phyloP scores from a whole-genome alignment of 2,888 invertebrate species.

The Papilio gigon region DNA sequence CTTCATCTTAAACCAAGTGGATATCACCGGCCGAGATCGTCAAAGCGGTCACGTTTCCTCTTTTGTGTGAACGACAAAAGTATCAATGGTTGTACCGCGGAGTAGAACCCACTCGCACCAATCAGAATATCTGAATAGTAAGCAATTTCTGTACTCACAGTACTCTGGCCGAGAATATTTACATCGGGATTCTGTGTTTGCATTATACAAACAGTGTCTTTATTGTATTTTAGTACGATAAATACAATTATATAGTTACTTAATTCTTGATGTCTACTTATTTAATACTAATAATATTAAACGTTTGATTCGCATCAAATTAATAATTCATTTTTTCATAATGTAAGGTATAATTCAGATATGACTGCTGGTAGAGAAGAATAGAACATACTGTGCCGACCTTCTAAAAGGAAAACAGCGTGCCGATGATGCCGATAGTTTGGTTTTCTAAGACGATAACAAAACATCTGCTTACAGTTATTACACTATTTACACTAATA shows the following conservation, averaged over 20 bases:
- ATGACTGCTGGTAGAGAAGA: no score
- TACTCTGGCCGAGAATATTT: not conserved
- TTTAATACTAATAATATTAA: no score
- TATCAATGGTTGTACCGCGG: conserved; percentile 37
- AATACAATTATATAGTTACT: not conserved
- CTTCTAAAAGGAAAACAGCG: no score
- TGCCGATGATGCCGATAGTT: not conserved
- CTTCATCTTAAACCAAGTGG: conserved; percentile 37
- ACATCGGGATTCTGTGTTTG: not conserved
- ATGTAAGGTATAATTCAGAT: no score
- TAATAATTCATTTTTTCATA: no score
- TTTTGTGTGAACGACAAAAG: conserved; percentile 68
- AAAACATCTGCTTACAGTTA: not conserved
- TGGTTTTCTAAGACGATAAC: not conserved
- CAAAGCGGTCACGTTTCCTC: conserved; percentile 68
- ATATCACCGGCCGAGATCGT: conserved; percentile 69
- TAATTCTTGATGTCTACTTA: not conserved
- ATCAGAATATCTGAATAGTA: conserved; percentile 34
- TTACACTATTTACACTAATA: not conserved
- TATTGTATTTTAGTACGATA: not conserved
- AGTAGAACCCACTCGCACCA: conserved; percentile 28
- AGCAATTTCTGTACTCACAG: conserved; percentile 24
- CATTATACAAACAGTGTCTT: not conserved
- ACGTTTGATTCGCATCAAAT: no score
- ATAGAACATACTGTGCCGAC: no score